Conservation (phyloP, 2,113 vertebrate genomes). For the Microtus richardsoni region DNA sequence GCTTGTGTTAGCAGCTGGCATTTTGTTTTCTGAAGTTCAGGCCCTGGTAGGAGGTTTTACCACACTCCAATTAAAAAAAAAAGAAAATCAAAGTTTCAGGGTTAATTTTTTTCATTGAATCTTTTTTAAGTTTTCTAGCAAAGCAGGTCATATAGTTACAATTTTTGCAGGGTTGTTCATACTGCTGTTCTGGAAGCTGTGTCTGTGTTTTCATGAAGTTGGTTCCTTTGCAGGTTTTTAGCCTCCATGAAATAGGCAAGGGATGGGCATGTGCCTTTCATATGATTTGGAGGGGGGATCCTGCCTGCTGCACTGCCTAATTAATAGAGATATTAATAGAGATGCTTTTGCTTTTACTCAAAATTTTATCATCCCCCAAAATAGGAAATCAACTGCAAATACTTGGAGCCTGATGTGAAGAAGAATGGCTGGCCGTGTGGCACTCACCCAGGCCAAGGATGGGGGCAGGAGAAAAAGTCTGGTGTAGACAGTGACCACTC, state of each 20-base stretch:
- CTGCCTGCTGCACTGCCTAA: not conserved
- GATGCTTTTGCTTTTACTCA: conserved; percentile 8
- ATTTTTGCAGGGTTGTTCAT: conserved; percentile 14
- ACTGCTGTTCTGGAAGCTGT: not conserved
- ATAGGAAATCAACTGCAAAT: not conserved
- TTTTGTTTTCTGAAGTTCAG: conserved; percentile 43
- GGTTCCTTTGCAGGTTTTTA: not conserved
- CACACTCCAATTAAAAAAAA: not conserved
- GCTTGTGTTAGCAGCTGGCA: not conserved
- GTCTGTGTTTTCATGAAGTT: conserved; percentile 23
- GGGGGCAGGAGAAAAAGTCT: not conserved
- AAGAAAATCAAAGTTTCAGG: not conserved
- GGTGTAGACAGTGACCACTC: not conserved
- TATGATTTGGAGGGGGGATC: not conserved
- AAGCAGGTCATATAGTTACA: not conserved
- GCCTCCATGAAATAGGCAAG: conserved; percentile 3
- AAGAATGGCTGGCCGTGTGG: not conserved
- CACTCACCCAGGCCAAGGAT: not conserved
- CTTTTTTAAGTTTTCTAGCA: conserved; percentile 54
- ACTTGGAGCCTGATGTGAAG: not conserved
- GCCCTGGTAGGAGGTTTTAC: not conserved
- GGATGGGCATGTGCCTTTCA: not conserved
- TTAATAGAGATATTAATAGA: not conserved
- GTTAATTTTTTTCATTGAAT: conserved; percentile 44
- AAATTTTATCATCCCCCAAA: not conserved